Evolutionary conservation across 2,113 vertebrate species (phyloP).

Genomic region (Mixornis gularis): DNA sequence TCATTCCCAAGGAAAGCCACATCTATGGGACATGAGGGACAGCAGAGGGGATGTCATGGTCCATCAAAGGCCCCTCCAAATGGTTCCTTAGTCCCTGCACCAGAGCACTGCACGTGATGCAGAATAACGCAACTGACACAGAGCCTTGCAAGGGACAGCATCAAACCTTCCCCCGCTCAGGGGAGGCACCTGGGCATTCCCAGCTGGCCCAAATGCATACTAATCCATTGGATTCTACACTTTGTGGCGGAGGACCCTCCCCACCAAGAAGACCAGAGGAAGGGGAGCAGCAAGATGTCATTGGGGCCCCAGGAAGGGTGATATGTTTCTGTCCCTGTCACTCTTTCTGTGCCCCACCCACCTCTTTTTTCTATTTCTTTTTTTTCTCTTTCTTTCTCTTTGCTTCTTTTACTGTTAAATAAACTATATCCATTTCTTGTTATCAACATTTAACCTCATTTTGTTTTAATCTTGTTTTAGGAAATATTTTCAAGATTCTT

Average conservation of each 20-base stretch:
- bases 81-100: not conserved
- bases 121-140: not conserved
- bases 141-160: not conserved
- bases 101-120: not conserved
- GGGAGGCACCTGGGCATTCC: not conserved
- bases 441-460: not conserved
- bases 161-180: fast-evolving
- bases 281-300: not conserved
- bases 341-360: not conserved
- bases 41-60: not conserved
- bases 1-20: not conserved
- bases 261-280: not conserved
- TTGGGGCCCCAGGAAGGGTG: not conserved
- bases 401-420: not conserved
- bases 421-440: not conserved
- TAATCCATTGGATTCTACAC: not conserved
- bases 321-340: not conserved
- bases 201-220: fast-evolving
- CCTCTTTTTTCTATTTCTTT: not conserved
- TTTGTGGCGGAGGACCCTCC: fast-evolving
- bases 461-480: not conserved
- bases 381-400: not conserved
- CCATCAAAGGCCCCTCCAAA: not conserved
- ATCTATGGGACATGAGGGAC: not conserved
- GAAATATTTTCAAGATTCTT: not conserved